Evolutionary conservation across 1,140 invertebrate genomes (phyloP), one percentile per base, ranked within the genome.

Genomic region (Lasioglossum baleicum): DNA sequence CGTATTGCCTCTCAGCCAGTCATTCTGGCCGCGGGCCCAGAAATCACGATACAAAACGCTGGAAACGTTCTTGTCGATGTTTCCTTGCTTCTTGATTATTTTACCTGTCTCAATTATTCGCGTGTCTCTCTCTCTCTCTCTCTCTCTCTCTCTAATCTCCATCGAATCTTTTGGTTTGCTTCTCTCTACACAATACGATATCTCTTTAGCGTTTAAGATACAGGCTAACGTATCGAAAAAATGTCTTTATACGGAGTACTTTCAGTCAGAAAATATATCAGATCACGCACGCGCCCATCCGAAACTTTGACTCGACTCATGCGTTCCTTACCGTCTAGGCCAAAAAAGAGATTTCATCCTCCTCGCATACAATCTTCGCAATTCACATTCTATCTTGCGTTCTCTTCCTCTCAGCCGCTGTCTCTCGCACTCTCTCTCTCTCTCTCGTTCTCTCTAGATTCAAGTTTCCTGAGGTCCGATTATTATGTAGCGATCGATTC

Each of bases 201-300:
- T 61, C 75, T 69, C 26, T 69, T 69, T 69, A 56, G 58, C 75
- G 56, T 73, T 51, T 61, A 26, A 56, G 40, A 74, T 51, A 78
- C 35, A 60, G 56, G 51, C 69, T 77, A 56, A 51, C 61, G 61
- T 64, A 64, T n/a, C 71, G 76, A 74, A 83, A 80, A 86, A 81
- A 80, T 84, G 75, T 84, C 74, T 88, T 86, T 81, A 88, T 78
- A 80, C 61, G 69, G 84, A 86, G 73, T 88, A 88, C 87, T 88
- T 88, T 88, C 87, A 88, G 87, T 88, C 87, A 88, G 61, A 88
- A 88, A 88, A 88, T 88, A 88, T 83, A 86, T 84, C 76, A 88
- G 80, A 88, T 86, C 83, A 84, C 71, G 75, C 69, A 53, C 44
- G 63, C 81, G 81, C 76, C 61, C 75, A 67, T 76, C 60, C 64